These are phyloP conservation scores for Leucophenga maculata DNA, from an alignment of 2,888 invertebrate species.

Conservation along the genomic window DNA sequence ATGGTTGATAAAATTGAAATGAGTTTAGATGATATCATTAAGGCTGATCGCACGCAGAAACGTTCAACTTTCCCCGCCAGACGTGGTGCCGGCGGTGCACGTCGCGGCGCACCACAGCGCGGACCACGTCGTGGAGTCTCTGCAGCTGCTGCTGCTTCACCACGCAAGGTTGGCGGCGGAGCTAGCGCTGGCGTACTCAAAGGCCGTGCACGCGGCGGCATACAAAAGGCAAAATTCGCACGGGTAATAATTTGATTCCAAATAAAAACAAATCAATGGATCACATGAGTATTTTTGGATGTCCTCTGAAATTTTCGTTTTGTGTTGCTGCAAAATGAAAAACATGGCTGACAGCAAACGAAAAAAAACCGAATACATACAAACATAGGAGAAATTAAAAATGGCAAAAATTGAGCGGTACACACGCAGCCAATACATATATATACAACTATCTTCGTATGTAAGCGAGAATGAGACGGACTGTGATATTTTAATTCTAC, in stretches of 20 bases:
- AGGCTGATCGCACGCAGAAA: constrained; percentile 78
- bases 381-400: constrained; percentile 1
- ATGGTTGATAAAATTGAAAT: constrained; percentile 97
- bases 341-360: neutral
- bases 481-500: no score
- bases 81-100: constrained; percentile 71
- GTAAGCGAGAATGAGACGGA: neutral
- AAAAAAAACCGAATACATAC: constrained; percentile 1
- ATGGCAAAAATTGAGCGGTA: constrained; percentile 19
- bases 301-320: neutral
- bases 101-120: constrained; percentile 73
- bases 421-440: neutral
- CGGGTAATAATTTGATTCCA: constrained; percentile 68
- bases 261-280: constrained; percentile 10
- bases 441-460: neutral
- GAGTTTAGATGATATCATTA: constrained; percentile 97
- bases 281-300: neutral
- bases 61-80: constrained; percentile 77
- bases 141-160: constrained; percentile 68
- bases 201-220: constrained; percentile 80
- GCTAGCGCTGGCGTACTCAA: constrained; percentile 76
- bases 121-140: constrained; percentile 74
- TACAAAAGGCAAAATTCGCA: constrained; percentile 74
- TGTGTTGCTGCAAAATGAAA: neutral
- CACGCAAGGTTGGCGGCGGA: constrained; percentile 68